Conservation (phyloP, 1,140 invertebrate species). For the Amyelois transitella region DNA sequence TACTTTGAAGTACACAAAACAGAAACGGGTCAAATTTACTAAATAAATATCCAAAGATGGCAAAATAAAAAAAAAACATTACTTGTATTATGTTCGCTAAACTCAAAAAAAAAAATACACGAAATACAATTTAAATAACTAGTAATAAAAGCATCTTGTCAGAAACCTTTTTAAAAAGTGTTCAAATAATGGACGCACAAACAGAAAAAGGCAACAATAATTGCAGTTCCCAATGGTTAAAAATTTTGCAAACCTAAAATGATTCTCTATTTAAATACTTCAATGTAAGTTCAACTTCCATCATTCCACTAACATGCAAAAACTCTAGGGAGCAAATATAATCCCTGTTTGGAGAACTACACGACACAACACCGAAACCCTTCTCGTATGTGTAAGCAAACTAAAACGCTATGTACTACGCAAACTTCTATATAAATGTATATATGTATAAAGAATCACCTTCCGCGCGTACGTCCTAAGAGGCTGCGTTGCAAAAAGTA, state of each 20-base stretch:
- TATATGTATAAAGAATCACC: constrained; percentile 52
- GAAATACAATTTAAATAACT: too few relatives aligned
- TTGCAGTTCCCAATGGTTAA: too few relatives aligned
- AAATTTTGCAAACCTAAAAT: too few relatives aligned
- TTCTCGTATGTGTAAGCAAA: constrained; percentile 5
- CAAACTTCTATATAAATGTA: constrained; percentile 26
- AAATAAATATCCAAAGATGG: too few relatives aligned
- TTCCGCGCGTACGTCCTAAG: constrained; percentile 67
- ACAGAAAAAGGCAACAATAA: too few relatives aligned
- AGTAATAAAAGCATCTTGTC: too few relatives aligned
- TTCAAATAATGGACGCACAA: too few relatives aligned
- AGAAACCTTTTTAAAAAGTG: too few relatives aligned
- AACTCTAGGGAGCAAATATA: neutral
- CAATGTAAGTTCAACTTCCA: neutral
- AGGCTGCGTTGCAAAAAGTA: constrained; percentile 63
- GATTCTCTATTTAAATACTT: neutral
- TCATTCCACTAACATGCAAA: neutral
- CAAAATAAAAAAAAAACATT: too few relatives aligned
- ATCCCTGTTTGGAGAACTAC: constrained; percentile 3
- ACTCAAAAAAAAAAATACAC: too few relatives aligned
- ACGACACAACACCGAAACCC: constrained; percentile 13
- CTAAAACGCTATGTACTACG: constrained; percentile 9
- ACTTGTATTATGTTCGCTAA: too few relatives aligned
- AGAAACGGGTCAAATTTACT: too few relatives aligned
- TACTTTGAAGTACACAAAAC: neutral